Conservation (phyloP, 2,888 invertebrate genomes). For the Trichopria drosophilae region DNA sequence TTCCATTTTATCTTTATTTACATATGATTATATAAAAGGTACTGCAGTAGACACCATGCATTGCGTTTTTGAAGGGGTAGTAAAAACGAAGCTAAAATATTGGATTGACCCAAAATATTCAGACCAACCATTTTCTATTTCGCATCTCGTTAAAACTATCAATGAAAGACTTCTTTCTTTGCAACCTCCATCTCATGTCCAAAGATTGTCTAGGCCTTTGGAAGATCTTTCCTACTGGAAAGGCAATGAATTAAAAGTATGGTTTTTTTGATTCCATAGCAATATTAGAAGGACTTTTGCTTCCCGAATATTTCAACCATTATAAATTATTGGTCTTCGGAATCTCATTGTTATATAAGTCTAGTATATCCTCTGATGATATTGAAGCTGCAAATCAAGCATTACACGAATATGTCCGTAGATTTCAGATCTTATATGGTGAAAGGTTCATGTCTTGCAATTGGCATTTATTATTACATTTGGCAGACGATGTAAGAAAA, state of each 20-base stretch:
- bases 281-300: slow-evolving; percentile 12
- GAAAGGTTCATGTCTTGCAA: slow-evolving; percentile 16
- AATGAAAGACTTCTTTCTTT: too few species aligned
- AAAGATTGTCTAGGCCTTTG: slow-evolving; percentile 17
- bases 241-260: slow-evolving; percentile 22
- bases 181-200: slow-evolving; percentile 13
- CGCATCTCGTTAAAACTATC: too few species aligned
- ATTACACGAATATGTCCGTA: slow-evolving; percentile 4
- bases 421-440: too few species aligned
- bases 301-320: slow-evolving; percentile 14
- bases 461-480: slow-evolving; percentile 15
- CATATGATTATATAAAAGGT: slow-evolving; percentile 12
- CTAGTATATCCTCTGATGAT: slow-evolving; percentile 2
- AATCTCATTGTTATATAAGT: slow-evolving; percentile 11
- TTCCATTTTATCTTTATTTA: slow-evolving; percentile 22
- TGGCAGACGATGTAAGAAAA: slow-evolving; percentile 16
- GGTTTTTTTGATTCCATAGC: slow-evolving; percentile 27
- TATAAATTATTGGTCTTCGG: slow-evolving; percentile 17
- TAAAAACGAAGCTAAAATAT: slow-evolving; percentile 8
- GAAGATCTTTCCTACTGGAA: slow-evolving; percentile 24
- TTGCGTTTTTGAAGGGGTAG: slow-evolving; percentile 23
- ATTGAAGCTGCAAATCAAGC: slow-evolving; percentile 13
- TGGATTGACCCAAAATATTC: slow-evolving; percentile 20
- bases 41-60: slow-evolving; percentile 28
- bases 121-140: too few species aligned